Conservation (phyloP, 2,888 invertebrate genomes). For the Glomeris marginata region DNA sequence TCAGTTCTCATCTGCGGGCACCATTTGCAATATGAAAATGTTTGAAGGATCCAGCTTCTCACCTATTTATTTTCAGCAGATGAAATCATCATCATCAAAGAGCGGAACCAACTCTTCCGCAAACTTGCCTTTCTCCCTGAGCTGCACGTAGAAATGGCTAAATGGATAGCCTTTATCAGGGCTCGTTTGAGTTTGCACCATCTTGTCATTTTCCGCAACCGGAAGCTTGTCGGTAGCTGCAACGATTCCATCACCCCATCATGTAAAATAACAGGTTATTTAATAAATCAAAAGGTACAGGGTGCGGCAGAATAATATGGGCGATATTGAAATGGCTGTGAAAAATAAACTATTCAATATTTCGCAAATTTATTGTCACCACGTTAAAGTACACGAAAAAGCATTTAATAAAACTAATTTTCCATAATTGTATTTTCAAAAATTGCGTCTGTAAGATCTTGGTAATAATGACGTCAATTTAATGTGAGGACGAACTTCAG, state of each 20-base stretch:
- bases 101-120: not conserved
- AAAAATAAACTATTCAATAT: too few relatives aligned
- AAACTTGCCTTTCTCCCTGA: conserved; percentile 33
- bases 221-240: conserved; percentile 40
- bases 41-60: conserved; percentile 66
- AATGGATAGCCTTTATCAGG: conserved; percentile 67
- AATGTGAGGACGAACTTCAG: too few relatives aligned
- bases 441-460: too few relatives aligned
- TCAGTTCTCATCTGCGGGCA: conserved; percentile 72
- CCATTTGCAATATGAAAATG: conserved; percentile 72
- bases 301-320: too few relatives aligned
- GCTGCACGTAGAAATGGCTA: conserved; percentile 77
- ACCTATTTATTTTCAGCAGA: conserved; percentile 33
- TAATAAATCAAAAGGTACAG: too few relatives aligned
- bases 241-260: not conserved
- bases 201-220: conserved; percentile 50
- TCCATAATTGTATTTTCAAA: too few relatives aligned
- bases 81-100: not conserved
- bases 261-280: not conserved
- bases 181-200: conserved; percentile 70
- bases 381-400: too few relatives aligned
- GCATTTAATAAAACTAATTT: too few relatives aligned
- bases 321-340: too few relatives aligned
- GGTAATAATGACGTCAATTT: too few relatives aligned
- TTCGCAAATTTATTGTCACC: too few relatives aligned